Evolutionary conservation across 2,113 vertebrate species (phyloP), one percentile per base, ranked within the genome.

Genomic region (Tauraco erythrolophus): DNA sequence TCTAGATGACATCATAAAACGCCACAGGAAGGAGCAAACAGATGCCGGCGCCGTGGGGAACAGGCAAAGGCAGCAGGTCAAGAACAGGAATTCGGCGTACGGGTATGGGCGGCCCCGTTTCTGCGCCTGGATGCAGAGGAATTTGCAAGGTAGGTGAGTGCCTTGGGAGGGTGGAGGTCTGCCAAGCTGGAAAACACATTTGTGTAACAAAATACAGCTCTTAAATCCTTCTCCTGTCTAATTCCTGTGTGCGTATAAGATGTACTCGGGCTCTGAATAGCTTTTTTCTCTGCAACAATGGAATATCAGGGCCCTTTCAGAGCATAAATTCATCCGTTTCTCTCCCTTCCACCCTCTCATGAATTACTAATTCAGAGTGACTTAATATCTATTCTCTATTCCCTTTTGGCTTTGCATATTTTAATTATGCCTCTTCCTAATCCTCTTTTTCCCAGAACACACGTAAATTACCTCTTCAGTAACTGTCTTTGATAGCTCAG

Each of bases 1-100:
- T 96, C n/a, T 58, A 98, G 98, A 97, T 93, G 97, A 98, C 51
- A 97, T 97, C 74, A 97, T 97, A 92, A 89, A 80, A 18, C 91
- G 74, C 33, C 97, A 94, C 41, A 83, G 92, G 90, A 94, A 95
- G 6, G 97, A 96, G 58, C 43, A 81, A 16, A 21, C n/a, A 11
- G 79, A 41, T 4, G 14, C 48, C 64, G 89, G 91, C 2, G 0
- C 84, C 2, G 0, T 1, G 2, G 75, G 84, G 8, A 48, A 84
- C 23, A 19, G 82, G 51, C 82, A 17, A 28, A 87, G 53, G 87
- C 95, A 84, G 60, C 94, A 71, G 88, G 69, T 84, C 51, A 97
- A 79, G 97, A 95, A 37, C 89, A 85, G 91, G 74, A 96, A 78
- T 13, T 58, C 53, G 1, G 30, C 83, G 1, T 79, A 85, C 0